Evolutionary conservation across 2,888 invertebrate genomes (phyloP), one percentile per base, ranked within the genome.

Genomic region (Globia sparganii): DNA sequence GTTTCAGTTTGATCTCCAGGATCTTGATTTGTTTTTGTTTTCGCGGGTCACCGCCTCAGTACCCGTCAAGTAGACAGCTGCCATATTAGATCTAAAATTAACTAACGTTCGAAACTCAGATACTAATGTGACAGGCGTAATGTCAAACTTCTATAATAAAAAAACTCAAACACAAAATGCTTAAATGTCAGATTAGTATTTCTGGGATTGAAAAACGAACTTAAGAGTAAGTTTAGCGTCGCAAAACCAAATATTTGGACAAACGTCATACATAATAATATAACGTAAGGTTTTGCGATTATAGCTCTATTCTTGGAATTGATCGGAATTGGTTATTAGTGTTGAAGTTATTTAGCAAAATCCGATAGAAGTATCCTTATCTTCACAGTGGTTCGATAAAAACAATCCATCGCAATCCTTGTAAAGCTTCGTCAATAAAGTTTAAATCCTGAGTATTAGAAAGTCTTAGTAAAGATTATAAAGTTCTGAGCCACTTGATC

Each of bases 401-500:
- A 74, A 65, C 43, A 74, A 74, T 66, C 5, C 9, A 74, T 66
- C 5, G 6, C 21, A 65, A 72, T 68, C 56, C 61, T 81, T 8
- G n/a, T 37, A 46, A 64, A 82, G 67, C 61, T 28, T 59, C 18
- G 8, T 34, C 61, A 73, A 65, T 69, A 78, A 79, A 83, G 56
- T 78, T 81, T 28, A n/a, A 66, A 69, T 75, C 34, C 34, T 1
- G 34, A 31, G 31, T 21, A 53, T 78, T 61, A 75, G 70, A 49
- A 61, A 58, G n/a, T 34, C n/a, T 59, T 75, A 49, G 25, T 15
- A n/a, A 43, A 65, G 71, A 69, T 70, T 69, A 79, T 31, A 3
- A 79, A 83, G 68, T 83, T 69, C 25, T n/a, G 46, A 68, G 53
- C 21, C 64, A 37, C 72, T 59, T 83, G 49, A 75, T 67, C 28